Percentiles rank a stretch among this genome's conserved stretches.
phyloP scores from a whole-genome alignment of 2,113 vertebrate species.

The Psittacara wagleri region DNA sequence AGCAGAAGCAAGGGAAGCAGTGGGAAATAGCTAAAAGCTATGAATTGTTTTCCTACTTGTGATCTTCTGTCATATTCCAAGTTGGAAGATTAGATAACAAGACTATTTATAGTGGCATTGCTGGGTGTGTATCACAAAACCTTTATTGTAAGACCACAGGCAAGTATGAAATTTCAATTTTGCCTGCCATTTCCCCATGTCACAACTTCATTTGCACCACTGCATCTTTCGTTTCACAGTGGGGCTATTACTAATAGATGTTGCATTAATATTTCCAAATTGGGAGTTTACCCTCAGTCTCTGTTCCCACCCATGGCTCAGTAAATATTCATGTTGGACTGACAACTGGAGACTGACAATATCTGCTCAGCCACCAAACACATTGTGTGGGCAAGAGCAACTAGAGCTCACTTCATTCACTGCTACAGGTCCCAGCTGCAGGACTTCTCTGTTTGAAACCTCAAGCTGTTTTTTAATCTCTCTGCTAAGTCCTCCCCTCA shows the following conservation, averaged over 20 bases:
- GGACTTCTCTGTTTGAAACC: neutral
- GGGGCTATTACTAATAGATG: constrained; percentile 12
- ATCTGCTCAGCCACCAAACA: neutral
- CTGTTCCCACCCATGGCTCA: neutral
- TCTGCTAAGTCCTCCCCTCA: neutral
- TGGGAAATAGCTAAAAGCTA: constrained; percentile 56
- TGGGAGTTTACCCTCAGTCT: neutral
- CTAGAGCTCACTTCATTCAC: neutral
- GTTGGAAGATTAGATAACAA: constrained; percentile 50
- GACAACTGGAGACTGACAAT: neutral
- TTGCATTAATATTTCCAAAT: neutral
- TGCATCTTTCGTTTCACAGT: neutral
- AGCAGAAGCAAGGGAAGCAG: constrained; percentile 27
- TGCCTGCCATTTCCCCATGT: neutral
- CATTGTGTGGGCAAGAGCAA: neutral
- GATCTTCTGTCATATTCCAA: constrained; percentile 32
- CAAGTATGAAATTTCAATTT: constrained; percentile 49
- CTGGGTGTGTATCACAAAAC: constrained; percentile 38
- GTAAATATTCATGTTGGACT: neutral
- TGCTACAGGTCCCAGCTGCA: neutral
- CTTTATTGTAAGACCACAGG: neutral
- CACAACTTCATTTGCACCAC: neutral
- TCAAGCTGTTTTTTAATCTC: neutral
- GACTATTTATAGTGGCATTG: constrained; percentile 49
- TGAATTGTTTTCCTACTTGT: constrained; percentile 41